Base-by-base conservation (phyloP, 2,888 invertebrate species). In the Aromia moschata region DNA sequence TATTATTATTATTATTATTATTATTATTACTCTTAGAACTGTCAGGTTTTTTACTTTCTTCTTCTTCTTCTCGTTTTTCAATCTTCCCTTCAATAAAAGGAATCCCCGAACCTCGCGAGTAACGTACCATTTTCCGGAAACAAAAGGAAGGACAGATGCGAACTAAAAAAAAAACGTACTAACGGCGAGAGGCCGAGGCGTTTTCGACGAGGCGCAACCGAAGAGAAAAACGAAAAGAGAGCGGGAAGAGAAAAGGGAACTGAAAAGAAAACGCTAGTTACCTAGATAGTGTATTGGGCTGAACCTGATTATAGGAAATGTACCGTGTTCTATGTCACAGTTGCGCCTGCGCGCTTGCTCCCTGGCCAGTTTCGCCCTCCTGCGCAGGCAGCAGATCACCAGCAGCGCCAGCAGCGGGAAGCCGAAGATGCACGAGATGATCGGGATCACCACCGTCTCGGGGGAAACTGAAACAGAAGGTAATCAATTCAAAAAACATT, bases 361-460 rank as follows among this genome's bases (percentile, higher is more conserved):
- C 55, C 94, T 82, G 9, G 93, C 93, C 74, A 93, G 78, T 79
- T 94, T 93, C 1, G 94, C 94, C 72, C 94, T 84, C 72, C 92
- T 85, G 58, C 93, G 83, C 64, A 94, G 84, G 77, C 93, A 94
- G 81, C 94, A 94, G 74, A 94, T 94, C 65, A 94, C 90, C 66
- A 94, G 86, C 59, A 94, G 84, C 1, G 94, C 94, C 77, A 95
- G 81, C 67, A 94, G 83, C 33, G 94, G 94, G 76, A 95, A 94
- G 58, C 94, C 94, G 75, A 94, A 87, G 77, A 94, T 94, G 80
- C 94, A 93, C 55, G 94, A 93, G 47, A 94, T 90, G 70, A 94
- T 94, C 38, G 94, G 93, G 68, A 94, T 89, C 52, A 94, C 93
- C 69, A 94, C 91, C 53, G 92, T 92, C 81, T 94, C 93, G 49